phyloP scores from a whole-genome alignment of 2,888 invertebrate genomes.

The Latrodectus hesperus region DNA sequence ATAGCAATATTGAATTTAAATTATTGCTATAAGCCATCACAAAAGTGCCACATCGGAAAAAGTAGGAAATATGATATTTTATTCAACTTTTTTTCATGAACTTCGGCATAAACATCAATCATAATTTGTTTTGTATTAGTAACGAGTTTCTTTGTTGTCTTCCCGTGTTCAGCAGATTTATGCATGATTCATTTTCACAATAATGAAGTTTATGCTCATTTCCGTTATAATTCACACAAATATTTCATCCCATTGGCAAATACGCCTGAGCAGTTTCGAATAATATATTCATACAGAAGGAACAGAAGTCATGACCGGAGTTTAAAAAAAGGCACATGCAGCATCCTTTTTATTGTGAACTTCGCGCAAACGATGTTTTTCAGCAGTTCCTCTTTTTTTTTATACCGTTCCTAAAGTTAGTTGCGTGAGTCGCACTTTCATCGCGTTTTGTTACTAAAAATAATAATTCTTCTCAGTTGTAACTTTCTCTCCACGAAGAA shows the following conservation, averaged over 20 bases:
- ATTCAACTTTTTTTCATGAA: not conserved
- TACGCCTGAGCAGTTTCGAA: not conserved
- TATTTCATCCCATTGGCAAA: not conserved
- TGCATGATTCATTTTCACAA: not conserved
- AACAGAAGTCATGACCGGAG: not conserved
- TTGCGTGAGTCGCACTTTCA: not conserved
- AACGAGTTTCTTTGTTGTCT: not conserved
- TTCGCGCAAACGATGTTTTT: not conserved
- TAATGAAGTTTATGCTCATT: constrained; percentile 9
- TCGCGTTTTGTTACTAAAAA: not conserved
- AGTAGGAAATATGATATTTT: no score
- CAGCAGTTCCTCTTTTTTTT: not conserved
- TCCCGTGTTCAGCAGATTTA: not conserved
- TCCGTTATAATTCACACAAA: constrained; percentile 27
- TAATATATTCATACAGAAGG: not conserved
- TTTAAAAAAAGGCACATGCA: not conserved
- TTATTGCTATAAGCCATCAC: no score
- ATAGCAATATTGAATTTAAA: no score
- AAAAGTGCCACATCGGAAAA: no score
- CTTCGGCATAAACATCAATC: not conserved
- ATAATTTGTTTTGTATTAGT: constrained; percentile 1
- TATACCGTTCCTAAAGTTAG: not conserved
- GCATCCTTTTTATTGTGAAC: not conserved
- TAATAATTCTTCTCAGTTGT: not conserved
- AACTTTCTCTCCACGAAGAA: not conserved